Base-by-base conservation (phyloP, 2,797 vertebrate genomes). In the Manis javanica region DNA sequence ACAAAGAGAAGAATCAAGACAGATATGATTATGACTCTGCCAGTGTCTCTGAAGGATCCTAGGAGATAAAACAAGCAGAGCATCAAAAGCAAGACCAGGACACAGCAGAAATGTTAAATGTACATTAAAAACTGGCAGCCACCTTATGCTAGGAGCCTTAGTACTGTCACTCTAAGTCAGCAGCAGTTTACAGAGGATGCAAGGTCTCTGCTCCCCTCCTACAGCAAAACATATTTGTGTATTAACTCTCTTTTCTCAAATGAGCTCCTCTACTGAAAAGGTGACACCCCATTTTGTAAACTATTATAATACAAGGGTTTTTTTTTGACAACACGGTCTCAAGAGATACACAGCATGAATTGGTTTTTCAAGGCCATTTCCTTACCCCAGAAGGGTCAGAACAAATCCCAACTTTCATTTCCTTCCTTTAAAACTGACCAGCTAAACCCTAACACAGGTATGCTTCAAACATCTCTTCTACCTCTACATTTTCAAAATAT, bases 341-440 rank as follows among this genome's bases (percentile, higher is more conserved):
- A 83, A 75, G 46, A 69, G 68, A 92, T 13, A 95, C 6, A 71
- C 31, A 66, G 14, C 49, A 81, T 18, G 51, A 83, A 24, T 74
- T 10, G 19, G 55, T 83, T 94, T 88, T 74, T 29, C 37, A 95
- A 91, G 87, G 64, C 69, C 31, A 59, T 71, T 77, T 72, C 63
- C 82, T 29, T 21, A 86, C 29, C 16, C 13, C 18, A 63, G 42
- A 89, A n/a, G 3, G 3, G 39, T 71, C 71, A 95, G 19, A 90
- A 92, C 31, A 96, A 61, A 90, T 51, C 29, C 39, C 55, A 53
- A 89, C 57, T 92, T 92, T 51, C 31, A 74, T 26, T 92, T 82
- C 69, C 57, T 92, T 92, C 71, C 86, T 96, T 94, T 66, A 84
- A 94, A 89, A 96, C 37, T 86, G 87, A 91, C 46, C 63, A 87